These are phyloP conservation scores for Ceriagrion tenellum DNA, from an alignment of 2,888 invertebrate species.

Conservation along the genomic window DNA sequence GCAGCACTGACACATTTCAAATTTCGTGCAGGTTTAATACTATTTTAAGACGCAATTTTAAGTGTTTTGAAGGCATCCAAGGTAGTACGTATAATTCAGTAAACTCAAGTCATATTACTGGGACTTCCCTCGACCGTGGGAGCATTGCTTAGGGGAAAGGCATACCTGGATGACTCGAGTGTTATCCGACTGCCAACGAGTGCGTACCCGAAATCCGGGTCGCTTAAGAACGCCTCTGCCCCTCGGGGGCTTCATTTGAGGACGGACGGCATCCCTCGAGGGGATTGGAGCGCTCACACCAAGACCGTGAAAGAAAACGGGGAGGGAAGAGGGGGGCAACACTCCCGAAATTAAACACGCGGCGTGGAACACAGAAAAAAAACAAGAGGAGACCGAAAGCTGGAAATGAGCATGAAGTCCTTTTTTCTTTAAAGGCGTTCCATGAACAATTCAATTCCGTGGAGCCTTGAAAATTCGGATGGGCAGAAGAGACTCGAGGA, in stretches of 20 bases:
- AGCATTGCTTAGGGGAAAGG: neutral
- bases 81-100: too few species aligned
- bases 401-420: neutral
- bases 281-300: neutral
- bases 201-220: neutral
- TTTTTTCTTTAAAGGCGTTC: neutral
- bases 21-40: neutral
- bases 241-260: neutral
- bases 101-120: neutral
- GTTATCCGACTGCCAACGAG: neutral
- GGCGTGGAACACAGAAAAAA: neutral
- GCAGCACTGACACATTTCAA: neutral
- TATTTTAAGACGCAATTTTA: neutral
- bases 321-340: neutral
- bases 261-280: neutral
- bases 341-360: neutral
- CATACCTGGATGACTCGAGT: neutral
- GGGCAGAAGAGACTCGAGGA: neutral
- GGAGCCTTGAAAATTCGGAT: neutral
- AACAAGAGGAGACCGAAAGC: neutral
- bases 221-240: neutral
- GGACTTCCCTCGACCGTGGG: neutral
- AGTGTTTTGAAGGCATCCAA: too few species aligned
- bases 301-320: neutral
- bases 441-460: conserved; percentile 12